phyloP scores from a whole-genome alignment of 2,113 vertebrate species.

The Chauna torquata region DNA sequence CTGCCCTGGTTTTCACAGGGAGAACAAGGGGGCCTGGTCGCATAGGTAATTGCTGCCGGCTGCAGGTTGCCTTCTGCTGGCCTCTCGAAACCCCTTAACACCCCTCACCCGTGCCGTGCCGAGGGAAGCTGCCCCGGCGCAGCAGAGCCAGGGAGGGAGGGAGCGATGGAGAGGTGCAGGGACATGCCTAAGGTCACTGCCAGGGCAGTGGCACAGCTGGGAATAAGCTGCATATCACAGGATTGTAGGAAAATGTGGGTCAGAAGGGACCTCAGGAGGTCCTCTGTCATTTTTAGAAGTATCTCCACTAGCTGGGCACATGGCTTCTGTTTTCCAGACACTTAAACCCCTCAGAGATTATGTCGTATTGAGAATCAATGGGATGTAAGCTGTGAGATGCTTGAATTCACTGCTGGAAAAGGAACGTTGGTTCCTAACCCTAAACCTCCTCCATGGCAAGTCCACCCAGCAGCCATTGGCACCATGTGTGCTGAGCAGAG shows the following conservation, averaged over 20 bases:
- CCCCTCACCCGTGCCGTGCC: fast-evolving
- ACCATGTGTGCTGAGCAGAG: neutral
- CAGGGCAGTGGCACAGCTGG: neutral
- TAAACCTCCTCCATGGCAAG: neutral
- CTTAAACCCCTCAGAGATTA: neutral
- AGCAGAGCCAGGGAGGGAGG: neutral
- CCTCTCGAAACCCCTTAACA: neutral
- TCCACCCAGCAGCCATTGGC: neutral
- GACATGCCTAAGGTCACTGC: neutral
- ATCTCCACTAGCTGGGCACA: neutral
- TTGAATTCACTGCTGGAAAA: neutral
- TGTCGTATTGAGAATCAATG: neutral
- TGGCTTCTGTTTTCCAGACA: neutral
- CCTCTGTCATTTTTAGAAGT: neutral
- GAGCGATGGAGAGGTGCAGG: neutral
- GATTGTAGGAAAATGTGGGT: neutral
- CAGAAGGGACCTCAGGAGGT: neutral
- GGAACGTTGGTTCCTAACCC: neutral
- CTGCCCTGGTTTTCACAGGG: neutral
- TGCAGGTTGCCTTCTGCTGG: neutral
- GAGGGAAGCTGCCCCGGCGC: neutral
- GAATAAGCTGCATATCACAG: neutral
- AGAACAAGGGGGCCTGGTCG: neutral
- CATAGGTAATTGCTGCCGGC: neutral
- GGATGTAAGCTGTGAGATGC: neutral